Conservation (phyloP, 2,797 vertebrate species). For the Lophotriccus pileatus region DNA sequence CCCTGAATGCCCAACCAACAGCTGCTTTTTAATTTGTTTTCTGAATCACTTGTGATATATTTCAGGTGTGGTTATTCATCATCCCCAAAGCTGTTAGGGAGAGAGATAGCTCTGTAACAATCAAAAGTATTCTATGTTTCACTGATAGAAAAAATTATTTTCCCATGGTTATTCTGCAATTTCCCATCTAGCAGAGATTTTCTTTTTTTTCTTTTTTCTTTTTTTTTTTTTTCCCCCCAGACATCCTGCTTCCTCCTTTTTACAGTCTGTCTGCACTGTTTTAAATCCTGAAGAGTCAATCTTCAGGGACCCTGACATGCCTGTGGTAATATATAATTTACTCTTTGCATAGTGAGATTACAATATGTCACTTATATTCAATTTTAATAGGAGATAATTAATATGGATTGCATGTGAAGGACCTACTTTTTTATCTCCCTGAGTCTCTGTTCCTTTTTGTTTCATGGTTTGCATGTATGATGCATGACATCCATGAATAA, state of each 20-base stretch:
- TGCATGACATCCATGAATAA: background rate
- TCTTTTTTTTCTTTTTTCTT: background rate
- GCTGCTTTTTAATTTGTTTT: background rate
- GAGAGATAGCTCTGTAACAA: background rate
- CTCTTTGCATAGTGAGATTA: background rate
- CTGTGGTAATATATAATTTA: background rate
- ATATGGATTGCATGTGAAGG: background rate
- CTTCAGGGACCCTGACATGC: background rate
- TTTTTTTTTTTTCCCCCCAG: background rate
- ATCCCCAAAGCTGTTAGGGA: background rate
- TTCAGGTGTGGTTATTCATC: background rate
- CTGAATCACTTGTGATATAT: background rate
- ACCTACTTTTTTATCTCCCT: background rate
- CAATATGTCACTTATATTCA: background rate
- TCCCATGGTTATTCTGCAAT: background rate
- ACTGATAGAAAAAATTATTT: background rate
- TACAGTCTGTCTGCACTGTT: background rate
- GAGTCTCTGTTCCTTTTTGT: background rate
- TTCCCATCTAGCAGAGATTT: background rate
- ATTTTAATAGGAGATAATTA: slow-evolving; percentile 9
- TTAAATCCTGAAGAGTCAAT: background rate
- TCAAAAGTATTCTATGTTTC: background rate
- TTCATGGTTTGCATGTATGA: background rate
- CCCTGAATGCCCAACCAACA: background rate
- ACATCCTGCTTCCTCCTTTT: background rate